Percentiles rank a stretch among this genome's conserved stretches.
phyloP scores from a whole-genome alignment of 1,140 invertebrate genomes.

The Paraescarpia echinospica region DNA sequence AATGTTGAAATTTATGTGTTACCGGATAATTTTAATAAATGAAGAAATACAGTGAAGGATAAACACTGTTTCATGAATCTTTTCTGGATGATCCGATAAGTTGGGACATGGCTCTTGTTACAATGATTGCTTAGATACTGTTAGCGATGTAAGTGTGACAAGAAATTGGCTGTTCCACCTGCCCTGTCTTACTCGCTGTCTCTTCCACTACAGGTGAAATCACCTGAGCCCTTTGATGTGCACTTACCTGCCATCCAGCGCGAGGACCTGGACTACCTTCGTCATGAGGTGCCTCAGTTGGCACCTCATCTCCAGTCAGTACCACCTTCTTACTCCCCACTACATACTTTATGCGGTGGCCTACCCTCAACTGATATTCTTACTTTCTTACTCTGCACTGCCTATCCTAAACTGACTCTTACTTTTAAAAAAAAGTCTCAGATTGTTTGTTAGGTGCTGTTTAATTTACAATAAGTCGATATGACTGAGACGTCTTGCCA shows the following conservation, averaged over 20 bases:
- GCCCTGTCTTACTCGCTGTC: not conserved
- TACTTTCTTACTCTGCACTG: not conserved
- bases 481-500: too few species aligned
- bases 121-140: not conserved
- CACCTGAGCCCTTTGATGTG: conserved; percentile 49
- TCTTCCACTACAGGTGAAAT: conserved; percentile 38
- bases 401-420: too few species aligned
- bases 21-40: not conserved
- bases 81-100: not conserved
- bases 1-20: not conserved
- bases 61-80: not conserved
- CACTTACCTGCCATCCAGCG: conserved; percentile 60
- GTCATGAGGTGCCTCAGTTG: conserved; percentile 65
- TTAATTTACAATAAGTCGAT: too few species aligned
- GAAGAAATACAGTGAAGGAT: not conserved
- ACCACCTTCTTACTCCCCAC: not conserved
- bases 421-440: too few species aligned
- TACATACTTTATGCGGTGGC: not conserved
- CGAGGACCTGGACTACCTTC: conserved; percentile 72
- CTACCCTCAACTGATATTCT: not conserved
- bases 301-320: conserved; percentile 41
- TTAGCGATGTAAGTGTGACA: not conserved
- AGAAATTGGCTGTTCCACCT: not conserved
- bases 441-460: too few species aligned
- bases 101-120: not conserved